Evolutionary conservation across 2,113 vertebrate genomes (phyloP).

Genomic region (Rhea americana): DNA sequence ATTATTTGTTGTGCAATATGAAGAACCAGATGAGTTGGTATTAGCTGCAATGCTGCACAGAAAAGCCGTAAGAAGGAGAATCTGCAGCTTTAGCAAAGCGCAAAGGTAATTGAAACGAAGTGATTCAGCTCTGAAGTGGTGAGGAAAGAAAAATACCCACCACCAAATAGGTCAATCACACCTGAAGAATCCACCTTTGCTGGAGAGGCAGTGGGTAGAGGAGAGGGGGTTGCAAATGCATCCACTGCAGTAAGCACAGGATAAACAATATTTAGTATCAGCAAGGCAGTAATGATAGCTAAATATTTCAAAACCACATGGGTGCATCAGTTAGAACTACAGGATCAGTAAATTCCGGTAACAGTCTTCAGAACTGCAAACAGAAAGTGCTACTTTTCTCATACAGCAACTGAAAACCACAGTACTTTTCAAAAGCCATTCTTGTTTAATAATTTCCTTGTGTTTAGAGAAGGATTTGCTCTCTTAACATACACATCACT

Average conservation of each 20-base stretch:
- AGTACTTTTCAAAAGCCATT: neutral
- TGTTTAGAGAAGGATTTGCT: neutral
- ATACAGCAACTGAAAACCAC: conserved; percentile 38
- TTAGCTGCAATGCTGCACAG: neutral
- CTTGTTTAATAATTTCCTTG: neutral
- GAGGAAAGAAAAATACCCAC: conserved; percentile 82
- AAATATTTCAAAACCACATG: conserved; percentile 47
- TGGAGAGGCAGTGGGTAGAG: conserved; percentile 85
- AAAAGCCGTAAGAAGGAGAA: neutral
- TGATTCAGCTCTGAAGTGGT: conserved; percentile 41
- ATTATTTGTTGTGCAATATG: neutral
- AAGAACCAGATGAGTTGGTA: conserved; percentile 3
- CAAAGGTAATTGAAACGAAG: conserved; percentile 54
- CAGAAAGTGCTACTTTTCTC: conserved; percentile 48
- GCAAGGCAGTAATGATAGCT: conserved; percentile 41
- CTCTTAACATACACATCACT: neutral
- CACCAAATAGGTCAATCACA: conserved; percentile 97
- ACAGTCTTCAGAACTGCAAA: conserved; percentile 49
- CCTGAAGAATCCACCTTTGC: conserved; percentile 87
- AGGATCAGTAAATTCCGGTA: neutral
- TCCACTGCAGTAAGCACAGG: conserved; percentile 85
- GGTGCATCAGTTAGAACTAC: conserved; percentile 4
- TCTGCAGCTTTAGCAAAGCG: neutral
- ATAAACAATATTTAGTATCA: conserved; percentile 69
- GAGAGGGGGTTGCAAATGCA: conserved; percentile 87